These are phyloP conservation scores for Oreonectes daqikongensis DNA, from an alignment of 2,797 vertebrate species.

Conservation along the genomic window DNA sequence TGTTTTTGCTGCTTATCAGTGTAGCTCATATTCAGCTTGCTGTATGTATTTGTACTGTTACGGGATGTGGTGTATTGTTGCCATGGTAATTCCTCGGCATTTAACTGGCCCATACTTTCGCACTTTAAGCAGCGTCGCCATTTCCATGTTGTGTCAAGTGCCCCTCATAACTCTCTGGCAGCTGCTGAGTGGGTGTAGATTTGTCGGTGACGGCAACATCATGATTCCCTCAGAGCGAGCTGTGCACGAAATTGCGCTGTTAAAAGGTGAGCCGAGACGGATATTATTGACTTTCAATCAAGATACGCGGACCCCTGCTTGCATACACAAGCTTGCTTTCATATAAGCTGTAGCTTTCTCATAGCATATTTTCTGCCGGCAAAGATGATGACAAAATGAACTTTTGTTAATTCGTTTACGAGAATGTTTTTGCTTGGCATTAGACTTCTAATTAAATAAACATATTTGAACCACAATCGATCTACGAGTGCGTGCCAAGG, in stretches of 20 bases:
- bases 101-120: conserved; percentile 15
- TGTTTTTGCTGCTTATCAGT: background rate
- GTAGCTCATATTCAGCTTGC: background rate
- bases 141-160: conserved; percentile 34
- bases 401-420: conserved; percentile 28
- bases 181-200: conserved; percentile 39
- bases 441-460: conserved; percentile 33
- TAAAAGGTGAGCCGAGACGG: conserved; percentile 19
- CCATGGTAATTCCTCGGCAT: conserved; percentile 31
- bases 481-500: background rate
- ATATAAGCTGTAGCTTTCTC: background rate
- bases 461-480: background rate
- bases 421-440: conserved; percentile 8
- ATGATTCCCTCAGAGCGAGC: conserved; percentile 27
- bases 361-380: background rate
- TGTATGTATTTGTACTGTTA: background rate
- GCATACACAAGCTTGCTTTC: background rate
- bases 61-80: conserved; percentile 17
- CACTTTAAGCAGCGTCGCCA: conserved; percentile 9
- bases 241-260: conserved; percentile 17
- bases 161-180: conserved; percentile 19
- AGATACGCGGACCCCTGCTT: background rate
- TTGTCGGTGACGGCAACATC: conserved; percentile 23
- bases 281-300: conserved; percentile 31
- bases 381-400: conserved; percentile 24